Evolutionary conservation across 2,888 invertebrate species (phyloP).

Genomic region (Limnephilus marmoratus): DNA sequence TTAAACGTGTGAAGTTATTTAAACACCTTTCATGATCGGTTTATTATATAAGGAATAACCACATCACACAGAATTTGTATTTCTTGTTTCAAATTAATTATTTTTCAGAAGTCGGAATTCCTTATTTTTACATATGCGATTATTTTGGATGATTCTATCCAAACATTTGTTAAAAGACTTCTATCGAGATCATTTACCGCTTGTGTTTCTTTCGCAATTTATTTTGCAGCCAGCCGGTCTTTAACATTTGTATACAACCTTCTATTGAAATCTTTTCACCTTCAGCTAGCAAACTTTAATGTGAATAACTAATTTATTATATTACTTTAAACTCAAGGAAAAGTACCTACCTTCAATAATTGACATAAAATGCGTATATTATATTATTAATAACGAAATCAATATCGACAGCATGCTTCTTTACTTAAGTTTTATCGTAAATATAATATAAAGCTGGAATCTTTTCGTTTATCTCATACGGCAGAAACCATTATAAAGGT

Average conservation of each 20-base stretch:
- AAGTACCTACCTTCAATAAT: not conserved
- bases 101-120: too few relatives aligned
- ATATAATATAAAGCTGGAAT: too few relatives aligned
- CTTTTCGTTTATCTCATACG: not conserved
- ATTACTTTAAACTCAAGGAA: not conserved
- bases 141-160: not conserved
- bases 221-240: not conserved
- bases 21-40: not conserved
- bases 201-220: conserved; percentile 7
- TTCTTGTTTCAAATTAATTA: not conserved
- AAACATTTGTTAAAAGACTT: not conserved
- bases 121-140: not conserved
- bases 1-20: not conserved
- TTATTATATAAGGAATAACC: too few relatives aligned
- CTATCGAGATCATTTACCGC: conserved; percentile 4
- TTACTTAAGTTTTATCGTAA: too few relatives aligned
- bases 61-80: not conserved
- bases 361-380: too few relatives aligned
- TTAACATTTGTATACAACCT: not conserved
- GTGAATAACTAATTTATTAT: not conserved
- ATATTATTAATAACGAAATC: too few relatives aligned
- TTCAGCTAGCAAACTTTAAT: conserved; percentile 8
- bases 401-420: too few relatives aligned
- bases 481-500: not conserved
- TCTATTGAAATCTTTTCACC: not conserved